phyloP scores from a whole-genome alignment of 1,140 invertebrate genomes.

The Megalonaias nervosa region DNA sequence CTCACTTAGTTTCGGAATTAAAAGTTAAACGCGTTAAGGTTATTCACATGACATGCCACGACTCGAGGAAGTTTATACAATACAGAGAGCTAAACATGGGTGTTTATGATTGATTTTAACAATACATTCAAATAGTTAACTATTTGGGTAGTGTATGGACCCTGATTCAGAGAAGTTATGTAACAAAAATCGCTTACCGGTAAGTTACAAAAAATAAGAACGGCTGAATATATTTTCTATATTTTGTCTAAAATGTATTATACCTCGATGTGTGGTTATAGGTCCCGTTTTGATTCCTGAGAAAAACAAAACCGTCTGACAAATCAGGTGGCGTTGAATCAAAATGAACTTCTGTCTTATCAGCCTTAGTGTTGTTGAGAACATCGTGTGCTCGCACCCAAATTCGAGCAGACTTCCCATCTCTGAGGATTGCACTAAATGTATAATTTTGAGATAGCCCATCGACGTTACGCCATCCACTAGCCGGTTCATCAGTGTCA shows the following conservation, averaged over 20 bases:
- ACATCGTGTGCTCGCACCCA: constrained; percentile 20
- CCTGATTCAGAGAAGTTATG: too few relatives aligned
- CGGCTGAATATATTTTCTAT: too few relatives aligned
- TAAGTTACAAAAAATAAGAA: too few relatives aligned
- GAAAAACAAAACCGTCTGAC: background rate
- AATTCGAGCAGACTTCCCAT: background rate
- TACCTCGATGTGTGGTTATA: background rate
- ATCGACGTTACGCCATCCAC: background rate
- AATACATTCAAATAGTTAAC: too few relatives aligned
- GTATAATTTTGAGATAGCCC: background rate
- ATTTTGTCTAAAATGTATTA: background rate
- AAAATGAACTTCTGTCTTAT: constrained; percentile 8
- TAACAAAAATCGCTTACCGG: too few relatives aligned
- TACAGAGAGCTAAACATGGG: too few relatives aligned
- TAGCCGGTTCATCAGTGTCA: background rate
- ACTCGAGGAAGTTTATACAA: too few relatives aligned
- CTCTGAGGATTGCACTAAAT: background rate
- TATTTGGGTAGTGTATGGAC: too few relatives aligned
- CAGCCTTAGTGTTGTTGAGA: constrained; percentile 11
- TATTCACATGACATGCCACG: too few relatives aligned
- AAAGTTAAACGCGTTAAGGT: too few relatives aligned
- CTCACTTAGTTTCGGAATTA: too few relatives aligned
- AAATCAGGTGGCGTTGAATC: constrained; percentile 6
- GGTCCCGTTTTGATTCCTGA: background rate
- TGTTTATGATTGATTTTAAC: too few relatives aligned